Percentiles rank a stretch among this genome's conserved stretches.
phyloP scores from a whole-genome alignment of 2,888 invertebrate genomes.

The Pterostichus niger region DNA sequence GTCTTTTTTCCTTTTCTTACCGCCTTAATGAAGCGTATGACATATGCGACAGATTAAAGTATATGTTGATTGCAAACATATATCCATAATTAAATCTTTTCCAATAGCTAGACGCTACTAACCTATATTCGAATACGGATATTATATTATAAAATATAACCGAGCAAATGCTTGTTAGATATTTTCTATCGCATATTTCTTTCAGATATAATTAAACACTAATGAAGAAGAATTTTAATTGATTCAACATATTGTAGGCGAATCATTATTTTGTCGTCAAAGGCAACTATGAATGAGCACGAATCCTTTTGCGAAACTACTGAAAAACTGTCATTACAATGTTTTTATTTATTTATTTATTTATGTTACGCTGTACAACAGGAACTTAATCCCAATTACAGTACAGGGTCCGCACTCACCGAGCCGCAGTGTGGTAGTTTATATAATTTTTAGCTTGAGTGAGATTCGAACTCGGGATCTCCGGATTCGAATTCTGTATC shows the following conservation, averaged over 20 bases:
- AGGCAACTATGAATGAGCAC: not conserved
- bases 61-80: constrained; percentile 45
- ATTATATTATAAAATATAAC: constrained; percentile 15
- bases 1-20: constrained; percentile 15
- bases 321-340: too few relatives aligned
- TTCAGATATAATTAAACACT: not conserved
- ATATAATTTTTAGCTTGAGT: too few relatives aligned
- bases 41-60: constrained; percentile 54
- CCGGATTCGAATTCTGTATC: too few relatives aligned
- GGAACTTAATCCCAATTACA: too few relatives aligned
- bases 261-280: too few relatives aligned
- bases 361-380: too few relatives aligned
- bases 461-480: too few relatives aligned
- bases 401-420: too few relatives aligned
- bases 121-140: constrained; percentile 43
- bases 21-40: constrained; percentile 31
- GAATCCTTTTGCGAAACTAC: not conserved
- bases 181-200: constrained; percentile 1
- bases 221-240: constrained; percentile 38
- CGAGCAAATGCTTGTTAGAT: not conserved
- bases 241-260: constrained; percentile 19
- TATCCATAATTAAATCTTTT: constrained; percentile 52
- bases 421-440: too few relatives aligned
- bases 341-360: too few relatives aligned
- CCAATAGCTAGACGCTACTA: constrained; percentile 44